Conservation (phyloP, 2,113 vertebrate species). For the Silurus asotus region DNA sequence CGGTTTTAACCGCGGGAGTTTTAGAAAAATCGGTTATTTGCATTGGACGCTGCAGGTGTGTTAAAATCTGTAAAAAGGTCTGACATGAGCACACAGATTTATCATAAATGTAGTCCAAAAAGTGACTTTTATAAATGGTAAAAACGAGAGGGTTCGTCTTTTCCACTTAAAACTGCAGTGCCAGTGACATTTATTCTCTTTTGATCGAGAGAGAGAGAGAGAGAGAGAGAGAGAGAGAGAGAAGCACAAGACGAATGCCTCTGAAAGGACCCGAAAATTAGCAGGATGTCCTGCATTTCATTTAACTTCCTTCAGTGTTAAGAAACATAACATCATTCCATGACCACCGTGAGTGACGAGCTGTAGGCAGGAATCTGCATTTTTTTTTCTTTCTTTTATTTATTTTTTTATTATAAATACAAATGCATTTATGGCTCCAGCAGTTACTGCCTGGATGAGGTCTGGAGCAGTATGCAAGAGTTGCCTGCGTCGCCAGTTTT, state of each 20-base stretch:
- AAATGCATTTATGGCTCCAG: neutral
- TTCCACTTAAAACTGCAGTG: neutral
- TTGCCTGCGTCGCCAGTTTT: slow-evolving; percentile 18
- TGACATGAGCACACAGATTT: neutral
- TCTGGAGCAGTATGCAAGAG: neutral
- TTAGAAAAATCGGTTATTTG: neutral
- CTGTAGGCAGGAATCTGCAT: neutral
- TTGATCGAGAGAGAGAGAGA: slow-evolving; percentile 1
- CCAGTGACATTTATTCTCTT: no score
- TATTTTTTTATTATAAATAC: neutral
- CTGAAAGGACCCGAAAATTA: neutral
- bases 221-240: slow-evolving; percentile 23
- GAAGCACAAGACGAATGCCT: neutral
- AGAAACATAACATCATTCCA: slow-evolving; percentile 17
- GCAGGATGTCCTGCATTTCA: slow-evolving; percentile 9
- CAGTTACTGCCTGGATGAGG: neutral
- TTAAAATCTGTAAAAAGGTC: neutral
- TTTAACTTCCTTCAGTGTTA: slow-evolving; percentile 21
- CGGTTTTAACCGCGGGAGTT: neutral
- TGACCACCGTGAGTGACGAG: neutral
- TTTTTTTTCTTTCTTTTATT: neutral
- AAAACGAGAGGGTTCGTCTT: no score
- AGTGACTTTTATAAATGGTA: no score
- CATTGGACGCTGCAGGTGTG: neutral
- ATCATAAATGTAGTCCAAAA: no score